Base-by-base conservation (phyloP, 2,113 vertebrate genomes). In the Opisthocomus hoazin region DNA sequence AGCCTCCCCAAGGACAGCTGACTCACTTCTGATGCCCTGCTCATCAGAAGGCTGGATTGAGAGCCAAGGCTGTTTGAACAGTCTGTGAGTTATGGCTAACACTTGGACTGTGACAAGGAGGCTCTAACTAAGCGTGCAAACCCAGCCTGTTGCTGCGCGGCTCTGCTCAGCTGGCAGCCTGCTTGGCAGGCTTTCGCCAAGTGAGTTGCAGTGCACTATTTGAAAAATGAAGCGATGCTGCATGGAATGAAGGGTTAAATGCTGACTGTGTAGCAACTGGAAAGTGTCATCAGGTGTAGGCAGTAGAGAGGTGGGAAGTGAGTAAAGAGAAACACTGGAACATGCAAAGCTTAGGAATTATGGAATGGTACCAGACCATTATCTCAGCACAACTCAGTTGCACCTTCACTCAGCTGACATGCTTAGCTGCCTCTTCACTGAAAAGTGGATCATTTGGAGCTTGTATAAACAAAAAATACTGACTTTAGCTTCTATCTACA, bases 81-180 rank as follows among this genome's bases (percentile, higher is more conserved):
- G 87, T 16, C 56, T 78, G 54, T 90, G 93, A 92, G 73, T 74
- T 97, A 92, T 1, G 11, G 84, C 64, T 94, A 68, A 51, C 1
- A n/a, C 80, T 89, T 77, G 83, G 69, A 46, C 48, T 75, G 73
- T 70, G 77, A 78, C 73, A 75, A 48, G 60, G 43, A 78, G 51
- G 24, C 81, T 94, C 69, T 94, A 93, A 94, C 76, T 77, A 81
- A 92, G 93, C 46, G 1, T 94, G 86, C 91, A 94, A 92, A 92
- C 60, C 54, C 93, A 58, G 74, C 60, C 73, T 90, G 80, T 48
- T 94, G 45, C 76, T 65, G 27, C 7, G 45, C 1, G 2, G 41
- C 83, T 88, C 79, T 90, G 91, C 86, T 94, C 93, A 93, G 82
- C 85, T 96, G 92, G 48, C 92, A 94, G 92, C 54, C 86, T 37